These are phyloP conservation scores for Hirtodrosophila trivittata DNA, from an alignment of 2,888 invertebrate species.

Conservation along the genomic window DNA sequence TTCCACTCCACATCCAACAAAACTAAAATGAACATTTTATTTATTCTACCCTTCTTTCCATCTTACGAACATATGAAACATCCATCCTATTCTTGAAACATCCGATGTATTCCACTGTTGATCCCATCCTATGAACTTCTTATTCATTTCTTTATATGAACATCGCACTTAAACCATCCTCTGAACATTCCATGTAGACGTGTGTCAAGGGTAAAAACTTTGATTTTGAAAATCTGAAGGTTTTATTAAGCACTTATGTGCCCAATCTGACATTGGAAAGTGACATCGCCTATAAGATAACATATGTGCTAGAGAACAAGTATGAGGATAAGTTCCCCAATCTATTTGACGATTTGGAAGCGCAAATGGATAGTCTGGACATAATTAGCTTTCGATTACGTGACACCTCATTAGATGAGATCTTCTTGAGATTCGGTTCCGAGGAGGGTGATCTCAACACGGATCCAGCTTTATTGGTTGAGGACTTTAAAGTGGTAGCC, in stretches of 20 bases:
- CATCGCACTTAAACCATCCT: no score
- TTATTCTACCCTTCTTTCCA: no score
- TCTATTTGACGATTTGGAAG: conserved; percentile 88
- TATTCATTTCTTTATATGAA: no score
- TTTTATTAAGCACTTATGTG: conserved; percentile 82
- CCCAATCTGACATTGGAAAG: conserved; percentile 92
- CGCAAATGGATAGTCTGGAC: conserved; percentile 85
- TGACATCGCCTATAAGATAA: conserved; percentile 91
- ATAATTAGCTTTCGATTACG: conserved; percentile 91
- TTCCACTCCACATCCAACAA: no score
- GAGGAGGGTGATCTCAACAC: conserved; percentile 37
- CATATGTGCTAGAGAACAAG: conserved; percentile 90
- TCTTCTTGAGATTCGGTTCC: conserved; percentile 87
- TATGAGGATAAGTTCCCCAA: conserved; percentile 88
- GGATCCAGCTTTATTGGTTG: conserved; percentile 27
- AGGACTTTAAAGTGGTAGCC: conserved; percentile 24
- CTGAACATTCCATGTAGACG: conserved; percentile 90
- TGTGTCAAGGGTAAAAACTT: conserved; percentile 88
- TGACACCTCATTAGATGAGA: conserved; percentile 93
- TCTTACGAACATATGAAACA: not conserved
- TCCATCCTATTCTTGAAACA: no score
- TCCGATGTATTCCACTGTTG: no score
- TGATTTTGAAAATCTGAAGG: conserved; percentile 90
- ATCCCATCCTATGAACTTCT: no score
- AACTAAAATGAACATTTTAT: no score